Percentiles rank a stretch among this genome's conserved stretches.
Evolutionary conservation across 2,888 invertebrate genomes (phyloP).

Genomic region (Caenorhabditis doughertyi): DNA sequence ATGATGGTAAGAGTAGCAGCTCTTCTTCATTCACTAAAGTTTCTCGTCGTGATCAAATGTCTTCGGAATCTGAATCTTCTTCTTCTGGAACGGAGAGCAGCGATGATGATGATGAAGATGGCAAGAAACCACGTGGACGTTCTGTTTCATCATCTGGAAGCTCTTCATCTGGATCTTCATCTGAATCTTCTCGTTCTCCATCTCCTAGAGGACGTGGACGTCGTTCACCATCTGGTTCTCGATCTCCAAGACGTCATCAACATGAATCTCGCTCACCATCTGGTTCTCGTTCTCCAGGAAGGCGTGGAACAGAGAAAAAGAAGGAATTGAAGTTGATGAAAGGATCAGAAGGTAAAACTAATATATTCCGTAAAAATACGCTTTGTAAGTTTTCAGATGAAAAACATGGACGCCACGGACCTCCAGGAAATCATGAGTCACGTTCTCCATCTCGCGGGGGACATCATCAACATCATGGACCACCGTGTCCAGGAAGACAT

Average conservation of each 20-base stretch:
- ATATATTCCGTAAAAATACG: not conserved
- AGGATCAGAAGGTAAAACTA: not conserved
- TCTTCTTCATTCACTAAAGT: constrained; percentile 60
- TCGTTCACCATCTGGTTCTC: constrained; percentile 26
- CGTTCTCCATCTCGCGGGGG: constrained; percentile 11
- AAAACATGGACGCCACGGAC: constrained; percentile 18
- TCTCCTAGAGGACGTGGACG: constrained; percentile 34
- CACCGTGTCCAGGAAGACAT: constrained; percentile 22
- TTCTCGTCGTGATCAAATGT: constrained; percentile 32
- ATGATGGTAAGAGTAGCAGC: constrained; percentile 35
- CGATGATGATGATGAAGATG: constrained; percentile 20
- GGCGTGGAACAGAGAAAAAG: constrained; percentile 11
- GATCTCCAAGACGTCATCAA: constrained; percentile 11
- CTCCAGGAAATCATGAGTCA: constrained; percentile 32
- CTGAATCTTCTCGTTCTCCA: constrained; percentile 35
- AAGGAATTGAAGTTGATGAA: constrained; percentile 5
- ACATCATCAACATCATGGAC: constrained; percentile 22
- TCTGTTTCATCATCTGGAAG: constrained; percentile 49
- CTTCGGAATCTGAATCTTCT: constrained; percentile 34
- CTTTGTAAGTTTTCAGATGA: constrained; percentile 3
- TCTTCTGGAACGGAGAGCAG: constrained; percentile 37
- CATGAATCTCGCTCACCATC: constrained; percentile 27
- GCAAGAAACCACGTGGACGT: constrained; percentile 41
- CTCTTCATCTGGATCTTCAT: constrained; percentile 33
- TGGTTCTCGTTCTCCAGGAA: constrained; percentile 16